phyloP scores from a whole-genome alignment of 1,140 invertebrate genomes.

The Drosophila burlai region DNA sequence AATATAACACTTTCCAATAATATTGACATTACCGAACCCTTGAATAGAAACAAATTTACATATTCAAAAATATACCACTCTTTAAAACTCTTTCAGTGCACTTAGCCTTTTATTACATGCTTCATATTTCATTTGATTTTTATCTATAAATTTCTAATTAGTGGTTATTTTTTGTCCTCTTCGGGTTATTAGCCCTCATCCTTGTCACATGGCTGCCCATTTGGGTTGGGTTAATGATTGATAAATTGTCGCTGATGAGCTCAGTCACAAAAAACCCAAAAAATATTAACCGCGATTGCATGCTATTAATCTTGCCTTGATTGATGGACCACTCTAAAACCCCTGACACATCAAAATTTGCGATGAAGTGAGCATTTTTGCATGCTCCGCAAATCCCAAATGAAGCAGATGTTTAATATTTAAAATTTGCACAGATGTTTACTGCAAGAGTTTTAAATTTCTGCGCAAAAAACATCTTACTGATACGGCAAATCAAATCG shows the following conservation, averaged over 20 bases:
- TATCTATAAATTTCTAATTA: conserved; percentile 73
- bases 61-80: background rate
- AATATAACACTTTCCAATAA: too few species aligned
- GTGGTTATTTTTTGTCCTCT: conserved; percentile 28
- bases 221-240: conserved; percentile 54
- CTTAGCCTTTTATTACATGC: background rate
- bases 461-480: conserved; percentile 3
- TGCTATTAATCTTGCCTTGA: conserved; percentile 51
- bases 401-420: conserved; percentile 23
- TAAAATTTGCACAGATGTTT: conserved; percentile 21
- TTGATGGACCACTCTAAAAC: conserved; percentile 35
- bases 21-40: too few species aligned
- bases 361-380: conserved; percentile 1
- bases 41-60: too few species aligned
- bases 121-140: conserved; percentile 47
- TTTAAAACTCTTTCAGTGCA: background rate
- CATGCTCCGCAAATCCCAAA: background rate
- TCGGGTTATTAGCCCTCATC: conserved; percentile 17
- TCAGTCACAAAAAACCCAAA: conserved; percentile 9
- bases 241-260: conserved; percentile 47
- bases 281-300: conserved; percentile 33
- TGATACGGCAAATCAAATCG: conserved; percentile 4
- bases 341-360: conserved; percentile 27
- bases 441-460: background rate
- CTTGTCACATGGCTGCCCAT: conserved; percentile 39